Evolutionary conservation across 2,888 invertebrate species (phyloP), one percentile per base, ranked within the genome.

Genomic region (Microdon myrmicae): DNA sequence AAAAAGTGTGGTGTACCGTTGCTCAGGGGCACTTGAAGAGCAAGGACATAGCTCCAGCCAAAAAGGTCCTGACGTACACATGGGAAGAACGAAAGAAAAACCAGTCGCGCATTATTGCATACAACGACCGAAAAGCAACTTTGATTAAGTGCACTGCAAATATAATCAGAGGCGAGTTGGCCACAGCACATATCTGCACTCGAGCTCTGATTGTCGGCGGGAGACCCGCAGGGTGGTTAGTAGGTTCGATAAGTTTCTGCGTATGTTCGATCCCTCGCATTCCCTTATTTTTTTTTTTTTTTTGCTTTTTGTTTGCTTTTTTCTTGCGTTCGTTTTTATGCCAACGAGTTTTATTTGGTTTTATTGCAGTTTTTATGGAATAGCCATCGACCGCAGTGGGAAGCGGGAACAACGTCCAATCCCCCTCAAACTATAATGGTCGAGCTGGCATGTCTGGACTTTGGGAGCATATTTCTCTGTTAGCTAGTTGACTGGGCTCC

Each of bases 131-230:
- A 64, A 64, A 64, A 64, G 58, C 64, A 64, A 64, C 58, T 64
- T 64, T 64, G 64, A 64, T 64, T 64, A 64, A 64, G 64, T 64
- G 64, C 51, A 64, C 58, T 64, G 64, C 58, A 64, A 64, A 64
- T 64, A 64, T 64, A 64, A 64, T 64, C 64, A 64, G 51, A 47
- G 44, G 39, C 29, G 53, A 35, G 59, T 37, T 48, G 25, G 53
- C 38, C 47, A 51, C 41, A 44, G 51, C 39, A 29, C 12, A 26
- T 13, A 9, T 28, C n/a, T n/a, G n/a, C n/a, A n/a, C n/a, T n/a
- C n/a, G n/a, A n/a, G n/a, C n/a, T n/a, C n/a, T 53, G 26, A 38
- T 31, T 39, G 38, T 3, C 17, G 17, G 39, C 17, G 13, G 38
- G 39, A n/a, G 38, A 14, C 8, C 38, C 6, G 16, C 17, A 38